Percentiles rank a stretch among this genome's conserved stretches.
Conservation (phyloP, 1,140 invertebrate genomes). For the Daktulosphaira vitifoliae region DNA sequence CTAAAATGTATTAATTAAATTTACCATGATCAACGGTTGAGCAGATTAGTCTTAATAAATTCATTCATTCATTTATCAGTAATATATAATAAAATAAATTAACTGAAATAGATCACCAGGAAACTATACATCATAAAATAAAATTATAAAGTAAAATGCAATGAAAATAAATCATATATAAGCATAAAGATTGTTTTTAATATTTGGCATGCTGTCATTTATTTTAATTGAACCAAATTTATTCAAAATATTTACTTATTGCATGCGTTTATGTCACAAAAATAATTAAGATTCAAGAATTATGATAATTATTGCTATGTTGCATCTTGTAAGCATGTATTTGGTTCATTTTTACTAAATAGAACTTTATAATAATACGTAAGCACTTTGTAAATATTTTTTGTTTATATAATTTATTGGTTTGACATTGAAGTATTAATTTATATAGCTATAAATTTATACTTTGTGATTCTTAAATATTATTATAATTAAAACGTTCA, state of each 20-base stretch:
- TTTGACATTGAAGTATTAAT: too few species aligned
- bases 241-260: too few species aligned
- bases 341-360: not conserved
- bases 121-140: not conserved
- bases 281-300: not conserved
- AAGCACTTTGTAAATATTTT: too few species aligned
- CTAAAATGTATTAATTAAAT: conserved; percentile 23
- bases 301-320: not conserved
- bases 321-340: conserved; percentile 29
- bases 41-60: conserved; percentile 29
- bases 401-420: too few species aligned
- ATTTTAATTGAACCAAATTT: conserved; percentile 1
- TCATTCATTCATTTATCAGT: conserved; percentile 16
- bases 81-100: conserved; percentile 24
- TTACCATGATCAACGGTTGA: conserved; percentile 22
- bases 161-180: conserved; percentile 8
- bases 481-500: too few species aligned
- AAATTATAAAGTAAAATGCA: conserved; percentile 7
- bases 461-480: too few species aligned
- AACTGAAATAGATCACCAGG: not conserved
- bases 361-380: too few species aligned
- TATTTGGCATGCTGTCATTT: conserved; percentile 23
- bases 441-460: too few species aligned
- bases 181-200: conserved; percentile 6
- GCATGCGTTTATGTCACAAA: too few species aligned